phyloP scores from a whole-genome alignment of 2,113 vertebrate species.

The Neomonachus schauinslandi region DNA sequence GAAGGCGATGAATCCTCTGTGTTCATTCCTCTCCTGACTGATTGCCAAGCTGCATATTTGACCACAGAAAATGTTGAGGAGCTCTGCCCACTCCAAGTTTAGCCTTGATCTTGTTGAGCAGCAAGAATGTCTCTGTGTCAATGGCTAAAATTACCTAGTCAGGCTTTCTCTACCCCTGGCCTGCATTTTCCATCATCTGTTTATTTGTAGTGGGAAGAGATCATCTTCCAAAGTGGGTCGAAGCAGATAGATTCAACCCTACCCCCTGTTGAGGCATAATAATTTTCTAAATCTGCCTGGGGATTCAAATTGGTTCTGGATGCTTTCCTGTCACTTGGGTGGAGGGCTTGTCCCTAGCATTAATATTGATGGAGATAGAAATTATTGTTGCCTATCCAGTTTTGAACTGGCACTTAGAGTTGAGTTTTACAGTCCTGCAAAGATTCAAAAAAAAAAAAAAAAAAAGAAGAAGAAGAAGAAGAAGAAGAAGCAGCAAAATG shows the following conservation, averaged over 20 bases:
- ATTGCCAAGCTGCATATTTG: background rate
- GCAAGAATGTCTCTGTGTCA: slow-evolving; percentile 48
- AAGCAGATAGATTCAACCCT: slow-evolving; percentile 34
- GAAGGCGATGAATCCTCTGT: background rate
- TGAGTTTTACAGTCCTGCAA: slow-evolving; percentile 4
- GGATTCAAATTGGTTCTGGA: slow-evolving; percentile 67
- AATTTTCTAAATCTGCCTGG: slow-evolving; percentile 64
- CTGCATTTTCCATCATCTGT: slow-evolving; percentile 38
- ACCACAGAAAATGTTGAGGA: background rate
- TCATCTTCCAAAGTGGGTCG: slow-evolving; percentile 55
- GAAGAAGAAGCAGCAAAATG: background rate
- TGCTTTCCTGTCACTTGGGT: slow-evolving; percentile 60
- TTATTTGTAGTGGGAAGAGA: slow-evolving; percentile 59
- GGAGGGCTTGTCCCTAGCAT: slow-evolving; percentile 36
- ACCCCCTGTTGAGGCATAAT: background rate
- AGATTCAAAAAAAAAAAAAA: background rate
- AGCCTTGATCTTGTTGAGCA: slow-evolving; percentile 38
- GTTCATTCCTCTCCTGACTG: background rate
- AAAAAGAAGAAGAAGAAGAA: background rate
- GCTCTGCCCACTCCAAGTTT: slow-evolving; percentile 15
- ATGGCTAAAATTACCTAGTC: slow-evolving; percentile 58
- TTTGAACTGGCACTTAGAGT: slow-evolving; percentile 50
- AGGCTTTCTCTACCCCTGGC: background rate
- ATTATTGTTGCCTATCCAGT: slow-evolving; percentile 7
- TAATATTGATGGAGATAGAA: slow-evolving; percentile 56